Evolutionary conservation across 2,888 invertebrate species (phyloP), one percentile per base, ranked within the genome.

Genomic region (Trachelus troglodyta): DNA sequence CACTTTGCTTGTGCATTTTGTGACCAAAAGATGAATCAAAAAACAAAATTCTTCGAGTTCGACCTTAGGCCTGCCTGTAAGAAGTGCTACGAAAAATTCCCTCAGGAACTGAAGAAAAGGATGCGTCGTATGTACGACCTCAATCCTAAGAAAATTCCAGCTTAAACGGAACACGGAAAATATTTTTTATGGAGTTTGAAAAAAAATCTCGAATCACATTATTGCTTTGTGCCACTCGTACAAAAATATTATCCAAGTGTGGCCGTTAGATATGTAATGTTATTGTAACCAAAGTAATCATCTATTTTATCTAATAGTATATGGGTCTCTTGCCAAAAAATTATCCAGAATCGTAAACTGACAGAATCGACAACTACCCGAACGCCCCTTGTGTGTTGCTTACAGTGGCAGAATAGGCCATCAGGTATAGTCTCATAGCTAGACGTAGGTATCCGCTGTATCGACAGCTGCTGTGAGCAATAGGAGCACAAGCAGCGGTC

Each of bases 11-110:
- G 99, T 92, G 96, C 98, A 4, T 95, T 98, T 83, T 99, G 99
- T 92, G 99, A 99, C 92, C 96, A 96, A 88, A 97, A 98, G 88
- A 96, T 98, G 94, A 98, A 96, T 90, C 98, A 98, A 85, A 98
- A 98, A 93, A 97, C 98, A 71, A 99, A 99, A 92, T 99, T 99
- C 93, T 99, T 98, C 92, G 99, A 99, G 92, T 98, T 98, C 92
- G 99, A 99, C 93, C 95, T 99, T 92, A 97, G 98, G 89, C 99
- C 99, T 56, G 98, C 98, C 15, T 99, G 99, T 93, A 98, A 99
- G 92, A 97, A 98, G 88, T 99, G 99, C 92, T 99, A 99, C 92
- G 99, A 99, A 89, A 96, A 96, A 89, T 98, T 99, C 92, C 99
- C 99, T 0, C 94, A 94, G 69, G 99, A 99, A 92, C 93, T 99